A percentile compares a stretch with the other conserved stretches of the same genome.
phyloP scores from a whole-genome alignment of 1,140 invertebrate genomes.

The Sitophilus oryzae region DNA sequence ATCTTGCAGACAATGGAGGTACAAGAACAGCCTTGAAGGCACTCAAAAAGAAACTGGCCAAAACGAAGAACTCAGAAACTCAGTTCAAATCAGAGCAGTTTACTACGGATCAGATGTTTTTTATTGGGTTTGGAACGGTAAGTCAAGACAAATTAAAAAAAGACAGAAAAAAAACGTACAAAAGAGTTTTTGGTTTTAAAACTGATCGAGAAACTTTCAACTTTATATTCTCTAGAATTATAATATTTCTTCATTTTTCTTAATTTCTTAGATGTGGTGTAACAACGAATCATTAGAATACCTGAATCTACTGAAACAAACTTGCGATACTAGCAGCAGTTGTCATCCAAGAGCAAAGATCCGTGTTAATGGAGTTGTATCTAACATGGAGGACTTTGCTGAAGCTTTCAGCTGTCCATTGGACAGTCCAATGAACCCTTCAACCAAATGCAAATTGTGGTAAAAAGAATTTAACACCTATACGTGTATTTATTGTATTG shows the following conservation, averaged over 20 bases:
- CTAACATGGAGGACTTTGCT: constrained; percentile 85
- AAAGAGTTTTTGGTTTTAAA: too few species aligned
- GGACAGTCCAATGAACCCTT: constrained; percentile 80
- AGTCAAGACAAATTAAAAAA: too few species aligned
- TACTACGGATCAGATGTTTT: constrained; percentile 63
- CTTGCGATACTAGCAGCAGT: constrained; percentile 45
- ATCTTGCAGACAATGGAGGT: constrained; percentile 66
- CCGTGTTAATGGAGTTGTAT: constrained; percentile 80
- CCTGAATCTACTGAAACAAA: constrained; percentile 55
- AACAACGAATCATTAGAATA: constrained; percentile 47
- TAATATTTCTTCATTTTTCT: too few species aligned
- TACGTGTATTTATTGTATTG: too few species aligned
- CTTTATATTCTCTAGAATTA: too few species aligned
- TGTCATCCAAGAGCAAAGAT: constrained; percentile 70
- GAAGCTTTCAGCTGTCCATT: constrained; percentile 78
- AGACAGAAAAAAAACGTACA: too few species aligned
- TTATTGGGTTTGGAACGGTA: constrained; percentile 56
- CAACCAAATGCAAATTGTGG: constrained; percentile 80
- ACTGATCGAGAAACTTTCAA: too few species aligned
- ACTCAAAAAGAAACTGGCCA: constrained; percentile 35
- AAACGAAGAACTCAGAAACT: not conserved
- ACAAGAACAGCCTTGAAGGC: constrained; percentile 57
- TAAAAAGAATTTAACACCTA: too few species aligned
- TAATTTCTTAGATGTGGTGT: constrained; percentile 60
- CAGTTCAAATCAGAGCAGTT: constrained; percentile 19